Base-by-base conservation (phyloP, 2,888 invertebrate genomes). In the Zaprionus obscuricornis region DNA sequence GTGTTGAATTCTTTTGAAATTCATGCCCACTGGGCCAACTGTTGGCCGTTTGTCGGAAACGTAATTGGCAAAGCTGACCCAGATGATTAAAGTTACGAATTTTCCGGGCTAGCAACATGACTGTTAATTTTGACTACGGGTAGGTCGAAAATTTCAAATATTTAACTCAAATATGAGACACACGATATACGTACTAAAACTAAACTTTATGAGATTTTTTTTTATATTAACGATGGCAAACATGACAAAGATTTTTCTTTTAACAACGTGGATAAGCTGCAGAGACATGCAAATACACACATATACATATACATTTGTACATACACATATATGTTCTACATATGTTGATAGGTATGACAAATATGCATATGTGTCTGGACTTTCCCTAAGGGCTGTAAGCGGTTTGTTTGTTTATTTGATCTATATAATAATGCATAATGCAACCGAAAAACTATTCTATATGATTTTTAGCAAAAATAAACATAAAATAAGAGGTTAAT, bases 91-190 rank as follows among this genome's bases (percentile, higher is more conserved):
- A 66, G 27, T 55, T 66, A 47, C 29, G 42, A 59, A 82, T 45
- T 67, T 55, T 72, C 26, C 56, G 64, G 51, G 65, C 55, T 67
- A 65, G 65, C 49, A 81, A 69, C 81, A 81, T 81, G 33, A 59
- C 60, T 72, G 54, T 17, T 10, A 74, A 67, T 74, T 70, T 72
- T 18, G 24, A 55, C 22, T 47, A 24, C 22, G 22, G 20, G 8
- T 10, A 14, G 47, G 60, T 51, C n/a, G n/a, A n/a, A n/a, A n/a
- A n/a, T 67, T 66, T 20, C 14, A 36, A 27, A 37, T 27, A 31
- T 18, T 43, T 45, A 10, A 17, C 22, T 8, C 11, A 47, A 47
- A 42, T 2, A 11, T 24, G 17, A 13, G n/a, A 39, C 17, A 2
- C 3, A 22, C 20, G 16, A 10, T 22, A 16, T 24, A 16, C 17